Evolutionary conservation across 2,888 invertebrate species (phyloP), one percentile per base, ranked within the genome.

Genomic region (Ctena decussata): DNA sequence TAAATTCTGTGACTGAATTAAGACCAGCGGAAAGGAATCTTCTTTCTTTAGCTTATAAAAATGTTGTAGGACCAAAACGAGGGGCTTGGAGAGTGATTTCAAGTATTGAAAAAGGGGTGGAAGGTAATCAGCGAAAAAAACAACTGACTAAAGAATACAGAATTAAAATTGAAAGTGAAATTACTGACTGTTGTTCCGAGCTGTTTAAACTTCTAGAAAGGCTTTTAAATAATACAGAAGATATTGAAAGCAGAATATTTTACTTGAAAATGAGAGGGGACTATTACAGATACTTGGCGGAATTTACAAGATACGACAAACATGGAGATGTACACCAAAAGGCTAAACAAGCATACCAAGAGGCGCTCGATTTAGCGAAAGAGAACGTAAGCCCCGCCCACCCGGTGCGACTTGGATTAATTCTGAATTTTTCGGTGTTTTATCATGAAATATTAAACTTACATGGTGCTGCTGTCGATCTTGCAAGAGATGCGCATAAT

Each of bases 361-460:
- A 99, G 97, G 99, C 99, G 96, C 98, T 99, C 97, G 98, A 99
- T 97, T 98, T 98, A 96, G 98, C 99, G 96, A 97, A 98, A 96
- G 84, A 87, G 35, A 98, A 98, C 97, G 98, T 99, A 98, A 98
- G 98, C 97, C 98, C 99, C 94, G 99, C 99, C 96, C 99, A 99
- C 97, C 99, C 99, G 96, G 99, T 99, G 97, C 97, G 99, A 96
- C 98, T 99, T 96, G 99, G 99, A 96, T 97, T 99, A 96, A 99
- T 99, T 95, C 97, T 99, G 97, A 99, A 99, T 98, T 99, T 99
- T 97, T 99, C 99, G 96, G 99, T 99, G 96, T 99, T 99, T 97
- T 99, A 99, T 98, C 99, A 99, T 97, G 99, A 99, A 98, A 99
- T 99, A 96, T 98, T 98, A 97, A 99, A 99, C 97, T 98, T 99